Percentiles rank a stretch among this genome's conserved stretches.
Conservation (phyloP, 2,797 vertebrate genomes). For the Cyprinella venusta region DNA sequence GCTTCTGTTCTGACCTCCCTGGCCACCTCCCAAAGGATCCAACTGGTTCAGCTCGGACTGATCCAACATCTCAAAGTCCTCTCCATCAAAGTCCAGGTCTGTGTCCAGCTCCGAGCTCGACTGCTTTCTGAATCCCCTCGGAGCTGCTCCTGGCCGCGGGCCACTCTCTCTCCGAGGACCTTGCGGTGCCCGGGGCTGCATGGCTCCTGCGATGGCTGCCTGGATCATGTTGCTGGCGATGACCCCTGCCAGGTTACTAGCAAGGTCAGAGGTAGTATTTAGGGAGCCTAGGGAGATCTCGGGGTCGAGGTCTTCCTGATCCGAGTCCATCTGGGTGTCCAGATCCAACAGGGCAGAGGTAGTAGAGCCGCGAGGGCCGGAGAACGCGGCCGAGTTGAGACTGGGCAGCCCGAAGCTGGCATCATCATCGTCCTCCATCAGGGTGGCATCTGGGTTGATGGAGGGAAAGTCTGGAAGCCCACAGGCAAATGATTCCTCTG, state of each 20-base stretch:
- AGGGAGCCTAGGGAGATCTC: conserved; percentile 79
- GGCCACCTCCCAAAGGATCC: conserved; percentile 83
- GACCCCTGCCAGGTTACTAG: conserved; percentile 84
- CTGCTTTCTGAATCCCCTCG: conserved; percentile 81
- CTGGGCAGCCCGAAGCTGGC: conserved; percentile 94
- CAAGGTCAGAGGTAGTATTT: conserved; percentile 77
- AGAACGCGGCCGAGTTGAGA: conserved; percentile 65
- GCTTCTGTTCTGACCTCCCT: conserved; percentile 66
- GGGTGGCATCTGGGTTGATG: conserved; percentile 89
- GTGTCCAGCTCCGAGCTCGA: conserved; percentile 94
- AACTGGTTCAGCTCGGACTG: conserved; percentile 95
- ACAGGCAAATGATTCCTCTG: conserved; percentile 94
- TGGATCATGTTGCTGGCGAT: conserved; percentile 94
- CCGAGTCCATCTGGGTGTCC: conserved; percentile 78
- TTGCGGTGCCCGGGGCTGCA: conserved; percentile 73
- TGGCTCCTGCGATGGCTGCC: conserved; percentile 82
- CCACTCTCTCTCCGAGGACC: conserved; percentile 70
- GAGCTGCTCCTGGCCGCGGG: conserved; percentile 69
- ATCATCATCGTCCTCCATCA: conserved; percentile 91
- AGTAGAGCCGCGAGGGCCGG: conserved; percentile 67
- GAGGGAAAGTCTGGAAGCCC: conserved; percentile 97
- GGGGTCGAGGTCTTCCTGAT: conserved; percentile 79
- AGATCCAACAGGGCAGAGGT: conserved; percentile 74
- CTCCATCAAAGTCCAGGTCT: conserved; percentile 84
- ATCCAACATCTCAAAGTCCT: conserved; percentile 98